These are phyloP conservation scores for Orthosia gracilis DNA, from an alignment of 2,888 invertebrate species.

Conservation along the genomic window DNA sequence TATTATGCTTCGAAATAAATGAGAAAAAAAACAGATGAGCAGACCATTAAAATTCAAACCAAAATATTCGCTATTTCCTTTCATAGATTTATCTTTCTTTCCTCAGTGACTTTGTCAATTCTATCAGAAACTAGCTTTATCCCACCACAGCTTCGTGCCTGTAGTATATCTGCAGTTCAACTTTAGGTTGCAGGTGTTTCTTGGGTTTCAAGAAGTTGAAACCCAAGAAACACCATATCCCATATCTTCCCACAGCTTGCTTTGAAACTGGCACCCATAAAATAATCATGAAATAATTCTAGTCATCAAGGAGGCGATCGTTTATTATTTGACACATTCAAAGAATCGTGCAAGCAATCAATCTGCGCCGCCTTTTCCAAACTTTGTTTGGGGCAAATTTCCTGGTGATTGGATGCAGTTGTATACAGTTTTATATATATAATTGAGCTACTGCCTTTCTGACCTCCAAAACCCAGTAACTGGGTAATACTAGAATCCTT, in stretches of 20 bases:
- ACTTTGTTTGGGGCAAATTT: no score
- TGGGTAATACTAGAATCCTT: no score
- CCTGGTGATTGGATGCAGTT: no score
- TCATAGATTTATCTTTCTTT: neutral
- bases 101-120: neutral
- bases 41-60: constrained; percentile 29
- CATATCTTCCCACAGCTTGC: neutral
- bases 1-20: constrained; percentile 12
- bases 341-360: no score
- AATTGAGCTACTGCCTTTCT: no score
- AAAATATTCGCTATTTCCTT: constrained; percentile 3
- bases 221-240: no score
- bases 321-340: neutral
- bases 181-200: neutral
- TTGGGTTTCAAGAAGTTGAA: neutral
- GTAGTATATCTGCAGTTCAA: no score
- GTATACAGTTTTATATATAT: no score
- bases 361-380: no score
- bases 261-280: neutral
- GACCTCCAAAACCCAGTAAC: no score
- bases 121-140: no score
- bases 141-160: no score
- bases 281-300: neutral
- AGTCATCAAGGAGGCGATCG: neutral
- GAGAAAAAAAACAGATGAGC: constrained; percentile 1